Conservation (phyloP, 2,113 vertebrate genomes). For the Trinectes maculatus region DNA sequence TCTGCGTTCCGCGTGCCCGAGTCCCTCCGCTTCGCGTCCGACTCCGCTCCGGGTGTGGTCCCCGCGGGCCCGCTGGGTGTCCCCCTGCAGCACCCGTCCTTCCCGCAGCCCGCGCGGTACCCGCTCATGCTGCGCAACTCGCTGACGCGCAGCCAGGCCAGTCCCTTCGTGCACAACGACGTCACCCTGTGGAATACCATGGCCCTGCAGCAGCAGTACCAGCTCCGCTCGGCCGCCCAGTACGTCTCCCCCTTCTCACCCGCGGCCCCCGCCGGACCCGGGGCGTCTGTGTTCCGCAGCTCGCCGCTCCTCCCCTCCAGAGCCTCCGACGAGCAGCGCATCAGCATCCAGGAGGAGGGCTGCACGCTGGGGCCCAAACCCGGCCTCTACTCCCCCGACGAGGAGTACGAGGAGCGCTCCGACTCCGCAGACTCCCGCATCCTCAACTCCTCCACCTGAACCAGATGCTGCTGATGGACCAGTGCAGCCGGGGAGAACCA, state of each 20-base stretch:
- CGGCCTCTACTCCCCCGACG: constrained; percentile 90
- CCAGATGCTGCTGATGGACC: background rate
- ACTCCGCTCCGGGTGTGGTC: constrained; percentile 83
- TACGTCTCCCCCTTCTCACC: constrained; percentile 92
- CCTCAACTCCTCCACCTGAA: constrained; percentile 90
- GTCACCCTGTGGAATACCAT: constrained; percentile 98
- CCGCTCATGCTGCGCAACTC: constrained; percentile 94
- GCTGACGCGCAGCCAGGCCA: constrained; percentile 88
- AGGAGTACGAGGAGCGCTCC: constrained; percentile 95
- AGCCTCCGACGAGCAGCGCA: constrained; percentile 86
- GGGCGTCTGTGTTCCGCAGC: constrained; percentile 84
- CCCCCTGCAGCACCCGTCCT: constrained; percentile 91
- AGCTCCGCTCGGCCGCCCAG: constrained; percentile 89
- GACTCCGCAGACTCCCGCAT: constrained; percentile 95
- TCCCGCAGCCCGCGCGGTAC: constrained; percentile 93
- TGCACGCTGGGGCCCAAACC: constrained; percentile 90
- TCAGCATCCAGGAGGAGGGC: constrained; percentile 87
- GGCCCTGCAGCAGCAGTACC: constrained; percentile 98
- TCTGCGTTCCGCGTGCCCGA: constrained; percentile 97
- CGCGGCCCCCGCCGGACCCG: constrained; percentile 67
- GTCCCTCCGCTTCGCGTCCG: constrained; percentile 89
- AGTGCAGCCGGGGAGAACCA: constrained; percentile 27
- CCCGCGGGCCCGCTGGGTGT: constrained; percentile 86
- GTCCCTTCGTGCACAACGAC: constrained; percentile 91
- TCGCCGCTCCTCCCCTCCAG: constrained; percentile 86